Evolutionary conservation across 1,140 invertebrate genomes (phyloP).

Genomic region (Bombus huntii): DNA sequence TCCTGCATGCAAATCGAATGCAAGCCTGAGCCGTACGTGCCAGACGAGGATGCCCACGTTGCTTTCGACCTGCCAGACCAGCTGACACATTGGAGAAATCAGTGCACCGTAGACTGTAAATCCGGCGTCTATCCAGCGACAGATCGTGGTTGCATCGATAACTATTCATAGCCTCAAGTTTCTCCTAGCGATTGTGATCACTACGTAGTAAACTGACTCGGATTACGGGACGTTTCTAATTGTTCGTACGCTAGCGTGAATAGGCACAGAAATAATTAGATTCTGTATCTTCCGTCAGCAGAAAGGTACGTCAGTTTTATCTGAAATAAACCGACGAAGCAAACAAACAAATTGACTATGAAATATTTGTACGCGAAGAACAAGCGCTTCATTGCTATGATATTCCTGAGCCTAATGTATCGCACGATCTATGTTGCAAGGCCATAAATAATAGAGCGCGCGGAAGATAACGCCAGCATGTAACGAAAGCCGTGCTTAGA

Average conservation of each 20-base stretch:
- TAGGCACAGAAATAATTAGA: neutral
- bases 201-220: slow-evolving; percentile 56
- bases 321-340: too few relatives aligned
- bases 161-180: slow-evolving; percentile 68
- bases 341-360: neutral
- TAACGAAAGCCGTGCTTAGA: slow-evolving; percentile 3
- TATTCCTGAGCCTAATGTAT: neutral
- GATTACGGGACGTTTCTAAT: neutral
- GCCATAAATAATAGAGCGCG: neutral
- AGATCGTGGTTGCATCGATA: slow-evolving; percentile 48
- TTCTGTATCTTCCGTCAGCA: neutral
- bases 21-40: neutral
- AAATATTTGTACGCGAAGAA: neutral
- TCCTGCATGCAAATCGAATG: slow-evolving; percentile 33
- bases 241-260: slow-evolving; percentile 1
- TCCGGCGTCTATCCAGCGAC: slow-evolving; percentile 52
- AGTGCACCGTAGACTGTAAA: slow-evolving; percentile 54
- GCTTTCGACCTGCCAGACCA: neutral
- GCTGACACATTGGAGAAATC: slow-evolving; percentile 53
- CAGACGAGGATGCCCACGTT: neutral
- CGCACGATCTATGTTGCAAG: neutral
- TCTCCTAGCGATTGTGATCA: slow-evolving; percentile 65
- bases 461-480: neutral
- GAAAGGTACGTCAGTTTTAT: too few relatives aligned
- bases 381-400: neutral